Conservation (phyloP, 2,888 invertebrate genomes). For the Hypercompe scribonia region DNA sequence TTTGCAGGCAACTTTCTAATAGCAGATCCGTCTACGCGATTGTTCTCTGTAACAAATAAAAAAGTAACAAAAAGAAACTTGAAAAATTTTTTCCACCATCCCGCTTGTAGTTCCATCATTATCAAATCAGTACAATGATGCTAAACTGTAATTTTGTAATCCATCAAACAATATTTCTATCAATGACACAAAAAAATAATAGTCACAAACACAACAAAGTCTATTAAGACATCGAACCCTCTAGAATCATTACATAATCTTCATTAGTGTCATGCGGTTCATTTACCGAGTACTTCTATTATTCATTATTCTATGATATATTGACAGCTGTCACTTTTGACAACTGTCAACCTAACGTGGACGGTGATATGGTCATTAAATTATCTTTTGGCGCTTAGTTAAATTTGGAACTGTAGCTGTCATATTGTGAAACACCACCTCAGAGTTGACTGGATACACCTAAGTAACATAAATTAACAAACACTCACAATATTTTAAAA, state of each 20-base stretch:
- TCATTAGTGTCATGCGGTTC: neutral
- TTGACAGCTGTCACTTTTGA: constrained; percentile 7
- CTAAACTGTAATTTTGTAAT: neutral
- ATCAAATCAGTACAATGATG: neutral
- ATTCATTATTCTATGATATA: neutral
- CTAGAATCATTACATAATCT: neutral
- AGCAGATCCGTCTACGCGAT: too few relatives aligned
- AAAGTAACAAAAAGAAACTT: too few relatives aligned
- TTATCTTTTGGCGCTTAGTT: neutral
- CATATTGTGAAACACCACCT: neutral
- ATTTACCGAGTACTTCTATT: neutral
- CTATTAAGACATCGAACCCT: neutral
- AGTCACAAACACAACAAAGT: neutral
- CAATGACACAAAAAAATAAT: neutral
- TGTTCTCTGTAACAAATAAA: too few relatives aligned
- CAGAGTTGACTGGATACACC: too few relatives aligned
- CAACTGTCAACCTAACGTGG: neutral
- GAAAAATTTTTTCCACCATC: too few relatives aligned
- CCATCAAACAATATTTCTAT: neutral
- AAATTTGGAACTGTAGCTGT: neutral
- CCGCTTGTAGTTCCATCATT: neutral
- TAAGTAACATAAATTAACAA: too few relatives aligned
- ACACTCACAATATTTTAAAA: too few relatives aligned
- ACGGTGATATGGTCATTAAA: neutral
- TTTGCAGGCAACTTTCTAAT: too few relatives aligned